Conservation (phyloP, 2,113 vertebrate genomes). For the Oceanites oceanicus region DNA sequence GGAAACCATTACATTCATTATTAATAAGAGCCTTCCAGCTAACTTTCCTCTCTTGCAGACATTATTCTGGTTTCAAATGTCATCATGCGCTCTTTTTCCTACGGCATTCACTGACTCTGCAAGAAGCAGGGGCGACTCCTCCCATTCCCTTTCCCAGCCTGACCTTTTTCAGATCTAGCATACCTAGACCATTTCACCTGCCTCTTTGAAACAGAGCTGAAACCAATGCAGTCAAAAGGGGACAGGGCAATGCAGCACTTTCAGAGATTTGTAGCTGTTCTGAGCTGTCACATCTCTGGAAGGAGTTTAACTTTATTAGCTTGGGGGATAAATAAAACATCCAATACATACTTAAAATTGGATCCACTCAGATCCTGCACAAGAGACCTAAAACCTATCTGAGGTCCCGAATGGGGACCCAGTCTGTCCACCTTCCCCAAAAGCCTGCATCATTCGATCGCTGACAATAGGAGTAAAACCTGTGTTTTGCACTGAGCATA, state of each 20-base stretch:
- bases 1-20: slow-evolving; percentile 26
- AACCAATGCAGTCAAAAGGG: not conserved
- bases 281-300: not conserved
- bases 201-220: not conserved
- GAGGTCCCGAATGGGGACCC: not conserved
- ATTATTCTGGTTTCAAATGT: slow-evolving; percentile 28
- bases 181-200: not conserved
- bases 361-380: not conserved
- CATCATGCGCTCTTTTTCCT: not conserved
- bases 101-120: not conserved
- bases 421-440: not conserved
- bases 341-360: not conserved
- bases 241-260: not conserved
- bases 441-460: not conserved
- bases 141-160: not conserved
- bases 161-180: not conserved
- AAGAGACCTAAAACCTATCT: not conserved
- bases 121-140: not conserved
- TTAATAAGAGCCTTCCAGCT: slow-evolving; percentile 39
- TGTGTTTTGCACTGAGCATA: not conserved
- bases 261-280: not conserved
- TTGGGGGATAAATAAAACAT: not conserved
- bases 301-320: not conserved
- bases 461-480: not conserved
- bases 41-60: not conserved